phyloP scores from a whole-genome alignment of 2,888 invertebrate species.

The Catocala nupta region DNA sequence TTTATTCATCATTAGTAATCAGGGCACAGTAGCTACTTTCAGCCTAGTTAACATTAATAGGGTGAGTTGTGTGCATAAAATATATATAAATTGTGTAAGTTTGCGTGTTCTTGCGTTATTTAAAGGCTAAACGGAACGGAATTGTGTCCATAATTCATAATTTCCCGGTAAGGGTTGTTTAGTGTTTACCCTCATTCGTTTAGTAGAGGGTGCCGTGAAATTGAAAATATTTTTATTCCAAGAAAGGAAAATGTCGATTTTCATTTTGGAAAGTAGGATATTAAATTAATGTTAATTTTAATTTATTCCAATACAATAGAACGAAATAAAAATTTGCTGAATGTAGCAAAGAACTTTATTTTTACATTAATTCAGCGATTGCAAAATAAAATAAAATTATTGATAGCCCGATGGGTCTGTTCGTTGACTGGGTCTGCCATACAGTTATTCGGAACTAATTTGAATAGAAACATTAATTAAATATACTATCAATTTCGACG shows the following conservation, averaged over 20 bases:
- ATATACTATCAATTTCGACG: too few relatives aligned
- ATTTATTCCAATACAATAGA: too few relatives aligned
- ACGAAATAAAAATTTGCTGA: too few relatives aligned
- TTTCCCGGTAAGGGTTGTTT: slow-evolving; percentile 40
- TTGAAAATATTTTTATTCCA: slow-evolving; percentile 13
- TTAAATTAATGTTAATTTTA: too few relatives aligned
- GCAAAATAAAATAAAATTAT: too few relatives aligned
- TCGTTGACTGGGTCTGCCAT: too few relatives aligned
- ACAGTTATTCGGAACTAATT: too few relatives aligned
- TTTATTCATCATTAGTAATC: slow-evolving; percentile 45
- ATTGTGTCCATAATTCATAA: slow-evolving; percentile 44
- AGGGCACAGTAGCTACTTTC: slow-evolving; percentile 15
- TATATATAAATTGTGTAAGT: slow-evolving; percentile 9
- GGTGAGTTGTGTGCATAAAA: slow-evolving; percentile 5
- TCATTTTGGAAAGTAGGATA: too few relatives aligned
- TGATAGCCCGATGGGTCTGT: too few relatives aligned
- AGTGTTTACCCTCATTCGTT: slow-evolving; percentile 26
- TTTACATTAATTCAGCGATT: too few relatives aligned
- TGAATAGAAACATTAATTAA: too few relatives aligned
- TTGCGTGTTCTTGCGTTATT: slow-evolving; percentile 40
- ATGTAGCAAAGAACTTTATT: too few relatives aligned
- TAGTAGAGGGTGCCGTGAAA: slow-evolving; percentile 21
- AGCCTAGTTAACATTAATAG: slow-evolving; percentile 26
- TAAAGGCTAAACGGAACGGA: slow-evolving; percentile 33
- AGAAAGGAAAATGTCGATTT: slow-evolving; percentile 1